Conservation (phyloP, 1,140 invertebrate species). For the Pogonomyrmex barbatus region DNA sequence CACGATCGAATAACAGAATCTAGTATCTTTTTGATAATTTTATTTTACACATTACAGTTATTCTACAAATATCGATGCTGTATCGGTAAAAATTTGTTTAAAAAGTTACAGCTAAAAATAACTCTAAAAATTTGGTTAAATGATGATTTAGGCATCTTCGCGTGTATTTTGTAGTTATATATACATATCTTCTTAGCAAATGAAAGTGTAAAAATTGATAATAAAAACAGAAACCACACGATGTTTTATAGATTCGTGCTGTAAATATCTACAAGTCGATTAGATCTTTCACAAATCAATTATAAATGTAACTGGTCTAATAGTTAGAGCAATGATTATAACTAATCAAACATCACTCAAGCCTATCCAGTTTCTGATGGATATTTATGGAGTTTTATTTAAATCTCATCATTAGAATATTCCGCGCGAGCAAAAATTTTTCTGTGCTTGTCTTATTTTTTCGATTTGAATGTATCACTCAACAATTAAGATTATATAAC, state of each 20-base stretch:
- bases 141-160: not conserved
- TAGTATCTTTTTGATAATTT: not conserved
- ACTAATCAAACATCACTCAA: not conserved
- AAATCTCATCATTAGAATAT: not conserved
- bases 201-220: not conserved
- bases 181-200: not conserved
- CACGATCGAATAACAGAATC: not conserved
- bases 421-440: not conserved
- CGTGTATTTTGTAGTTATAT: not conserved
- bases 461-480: not conserved
- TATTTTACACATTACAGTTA: not conserved
- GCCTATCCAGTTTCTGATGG: not conserved
- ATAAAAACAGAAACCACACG: conserved; percentile 16
- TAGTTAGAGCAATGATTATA: not conserved
- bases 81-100: not conserved
- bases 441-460: not conserved
- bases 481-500: conserved; percentile 30
- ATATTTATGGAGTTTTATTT: conserved; percentile 40
- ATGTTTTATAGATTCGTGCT: not conserved
- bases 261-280: not conserved
- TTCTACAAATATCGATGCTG: not conserved
- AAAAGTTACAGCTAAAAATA: not conserved
- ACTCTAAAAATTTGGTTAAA: not conserved
- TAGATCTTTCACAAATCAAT: not conserved
- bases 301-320: not conserved